Evolutionary conservation across 2,797 vertebrate species (phyloP), one percentile per base, ranked within the genome.

Genomic region (Corythornis leucogaster): DNA sequence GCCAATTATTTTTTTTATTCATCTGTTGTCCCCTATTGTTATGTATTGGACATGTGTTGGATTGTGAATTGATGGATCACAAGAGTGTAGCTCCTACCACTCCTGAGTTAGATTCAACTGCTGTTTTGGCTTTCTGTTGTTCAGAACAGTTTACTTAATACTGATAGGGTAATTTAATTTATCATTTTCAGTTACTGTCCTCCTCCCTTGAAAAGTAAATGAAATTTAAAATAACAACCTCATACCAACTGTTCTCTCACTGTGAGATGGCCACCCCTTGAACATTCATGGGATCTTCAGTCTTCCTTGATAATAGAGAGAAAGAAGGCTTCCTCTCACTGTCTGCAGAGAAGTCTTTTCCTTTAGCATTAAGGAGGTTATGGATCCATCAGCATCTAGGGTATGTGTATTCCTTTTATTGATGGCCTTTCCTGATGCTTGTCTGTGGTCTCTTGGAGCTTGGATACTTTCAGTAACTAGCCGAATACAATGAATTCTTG

Each of bases 121-220:
- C 50, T 77, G 33, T 73, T 59, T 84, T 87, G 69, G 69, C 82
- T 62, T 85, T 82, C 46, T 10, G 16, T 77, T 5, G 1, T 73
- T 71, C 62, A 51, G 33, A 61, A 86, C 20, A 67, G 69, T 80
- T 92, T 76, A 80, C 59, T 80, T 80, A 62, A 45, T 86, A 43
- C 35, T 83, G 53, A 48, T 66, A 62, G 26, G 28, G 30, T 76
- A 80, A 69, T 48, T 76, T 70, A 73, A 75, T 86, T 64, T 64
- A 69, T 6, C 33, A 51, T 84, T 63, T 92, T 28, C 86, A 77
- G 78, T 87, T 59, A 68, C 22, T 73, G n/a, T 69, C 54, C 40
- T 76, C n/a, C 64, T 77, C 31, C 75, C 45, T 76, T 77, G 55
- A 68, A 90, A 80, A 45, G 54, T 30, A 89, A 91, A 82, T 48